Conservation (phyloP, 1,140 invertebrate species). For the Pissodes strobi region DNA sequence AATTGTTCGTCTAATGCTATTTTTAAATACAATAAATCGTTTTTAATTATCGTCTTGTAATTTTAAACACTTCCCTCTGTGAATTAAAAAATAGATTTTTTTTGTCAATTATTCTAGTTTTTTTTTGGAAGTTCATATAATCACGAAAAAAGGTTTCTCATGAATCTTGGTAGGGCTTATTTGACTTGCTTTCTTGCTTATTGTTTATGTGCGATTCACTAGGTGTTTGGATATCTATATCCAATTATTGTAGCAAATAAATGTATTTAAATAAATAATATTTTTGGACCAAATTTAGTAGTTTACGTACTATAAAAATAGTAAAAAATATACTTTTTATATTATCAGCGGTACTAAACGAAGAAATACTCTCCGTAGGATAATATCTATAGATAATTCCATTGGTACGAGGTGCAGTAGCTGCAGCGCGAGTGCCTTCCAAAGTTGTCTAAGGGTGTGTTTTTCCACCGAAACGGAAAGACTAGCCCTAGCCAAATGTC, state of each 20-base stretch:
- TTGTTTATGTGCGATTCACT: too few relatives aligned
- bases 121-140: too few relatives aligned
- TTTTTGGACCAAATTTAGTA: slow-evolving; percentile 32
- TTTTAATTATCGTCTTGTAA: too few relatives aligned
- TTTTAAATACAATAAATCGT: too few relatives aligned
- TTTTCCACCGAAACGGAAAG: neutral
- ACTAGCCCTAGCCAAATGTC: slow-evolving; percentile 18
- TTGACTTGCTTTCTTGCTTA: too few relatives aligned
- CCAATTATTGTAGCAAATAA: neutral
- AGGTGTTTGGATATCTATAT: neutral
- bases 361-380: slow-evolving; percentile 19
- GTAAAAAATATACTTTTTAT: slow-evolving; percentile 17
- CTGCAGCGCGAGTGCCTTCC: slow-evolving; percentile 13
- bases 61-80: too few relatives aligned
- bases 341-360: slow-evolving; percentile 6
- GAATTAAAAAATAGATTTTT: too few relatives aligned
- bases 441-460: slow-evolving; percentile 29
- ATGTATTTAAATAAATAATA: neutral
- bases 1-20: too few relatives aligned
- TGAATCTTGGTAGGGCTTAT: too few relatives aligned
- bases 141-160: too few relatives aligned
- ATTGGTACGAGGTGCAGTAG: neutral
- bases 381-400: slow-evolving; percentile 11
- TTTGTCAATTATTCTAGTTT: too few relatives aligned
- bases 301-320: neutral